Conservation (phyloP, 2,797 vertebrate species). For the Potorous gilbertii region DNA sequence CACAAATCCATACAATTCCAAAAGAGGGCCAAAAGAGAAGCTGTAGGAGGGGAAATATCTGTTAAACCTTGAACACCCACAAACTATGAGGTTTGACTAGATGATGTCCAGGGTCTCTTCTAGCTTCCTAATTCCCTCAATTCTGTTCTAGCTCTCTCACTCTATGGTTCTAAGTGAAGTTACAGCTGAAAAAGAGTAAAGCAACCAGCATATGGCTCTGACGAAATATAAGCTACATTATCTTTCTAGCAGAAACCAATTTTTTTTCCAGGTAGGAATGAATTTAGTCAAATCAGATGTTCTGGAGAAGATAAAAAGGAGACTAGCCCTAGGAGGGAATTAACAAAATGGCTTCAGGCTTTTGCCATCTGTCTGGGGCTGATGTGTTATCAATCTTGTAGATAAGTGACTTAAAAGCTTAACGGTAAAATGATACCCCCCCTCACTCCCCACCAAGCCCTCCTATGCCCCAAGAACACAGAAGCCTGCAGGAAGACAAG, state of each 20-base stretch:
- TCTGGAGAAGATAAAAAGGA: conserved; percentile 34
- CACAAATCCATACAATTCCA: not conserved
- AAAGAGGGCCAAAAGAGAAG: not conserved
- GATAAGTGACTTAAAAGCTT: conserved; percentile 4
- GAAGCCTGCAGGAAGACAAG: not conserved
- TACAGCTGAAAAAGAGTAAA: not conserved
- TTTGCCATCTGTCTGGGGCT: conserved; percentile 24
- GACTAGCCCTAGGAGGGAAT: not conserved
- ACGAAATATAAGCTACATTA: conserved; percentile 21
- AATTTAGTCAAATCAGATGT: conserved; percentile 41
- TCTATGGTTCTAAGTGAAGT: not conserved
- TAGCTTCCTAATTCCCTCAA: not conserved
- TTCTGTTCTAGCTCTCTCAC: not conserved
- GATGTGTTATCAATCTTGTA: not conserved
- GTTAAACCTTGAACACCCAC: not conserved
- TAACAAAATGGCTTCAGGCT: not conserved
- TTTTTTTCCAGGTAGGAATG: conserved; percentile 44
- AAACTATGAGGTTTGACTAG: not conserved
- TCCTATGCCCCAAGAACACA: not conserved
- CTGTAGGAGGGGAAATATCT: not conserved
- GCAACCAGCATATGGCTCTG: conserved; percentile 36
- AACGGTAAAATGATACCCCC: conserved; percentile 1
- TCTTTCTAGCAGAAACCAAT: conserved; percentile 33
- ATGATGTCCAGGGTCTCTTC: not conserved
- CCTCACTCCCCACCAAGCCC: not conserved